phyloP scores from a whole-genome alignment of 2,797 vertebrate species.

The Pseudochaenichthys georgianus region DNA sequence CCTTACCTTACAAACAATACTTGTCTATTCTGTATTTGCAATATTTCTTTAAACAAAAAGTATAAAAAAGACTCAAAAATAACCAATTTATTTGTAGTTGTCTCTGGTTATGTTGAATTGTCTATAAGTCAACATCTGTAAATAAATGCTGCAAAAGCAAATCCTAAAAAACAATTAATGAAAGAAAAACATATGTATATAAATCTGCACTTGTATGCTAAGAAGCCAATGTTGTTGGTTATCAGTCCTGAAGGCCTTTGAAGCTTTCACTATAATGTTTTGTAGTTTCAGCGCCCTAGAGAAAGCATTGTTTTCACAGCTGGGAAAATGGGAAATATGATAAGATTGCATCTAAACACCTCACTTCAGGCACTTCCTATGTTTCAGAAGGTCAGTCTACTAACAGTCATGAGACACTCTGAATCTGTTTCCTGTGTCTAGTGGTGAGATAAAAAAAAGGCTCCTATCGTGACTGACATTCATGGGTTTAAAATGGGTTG shows the following conservation, averaged over 20 bases:
- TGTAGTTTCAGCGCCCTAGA: conserved; percentile 1
- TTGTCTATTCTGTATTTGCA: background rate
- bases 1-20: background rate
- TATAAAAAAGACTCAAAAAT: background rate
- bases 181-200: background rate
- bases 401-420: background rate
- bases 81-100: background rate
- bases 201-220: background rate
- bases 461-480: conserved; percentile 15
- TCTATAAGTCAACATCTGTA: background rate
- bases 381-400: background rate
- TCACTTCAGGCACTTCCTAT: background rate
- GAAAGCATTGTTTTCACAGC: background rate
- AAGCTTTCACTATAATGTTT: background rate
- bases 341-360: background rate
- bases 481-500: conserved; percentile 28
- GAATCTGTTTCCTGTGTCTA: conserved; percentile 1
- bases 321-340: background rate
- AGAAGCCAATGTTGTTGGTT: background rate
- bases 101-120: background rate
- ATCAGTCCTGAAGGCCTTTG: background rate
- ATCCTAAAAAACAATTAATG: background rate
- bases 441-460: conserved; percentile 3
- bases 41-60: background rate
- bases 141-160: background rate